These are phyloP conservation scores for Tinea trinotella DNA, from an alignment of 2,888 invertebrate genomes.

Conservation along the genomic window DNA sequence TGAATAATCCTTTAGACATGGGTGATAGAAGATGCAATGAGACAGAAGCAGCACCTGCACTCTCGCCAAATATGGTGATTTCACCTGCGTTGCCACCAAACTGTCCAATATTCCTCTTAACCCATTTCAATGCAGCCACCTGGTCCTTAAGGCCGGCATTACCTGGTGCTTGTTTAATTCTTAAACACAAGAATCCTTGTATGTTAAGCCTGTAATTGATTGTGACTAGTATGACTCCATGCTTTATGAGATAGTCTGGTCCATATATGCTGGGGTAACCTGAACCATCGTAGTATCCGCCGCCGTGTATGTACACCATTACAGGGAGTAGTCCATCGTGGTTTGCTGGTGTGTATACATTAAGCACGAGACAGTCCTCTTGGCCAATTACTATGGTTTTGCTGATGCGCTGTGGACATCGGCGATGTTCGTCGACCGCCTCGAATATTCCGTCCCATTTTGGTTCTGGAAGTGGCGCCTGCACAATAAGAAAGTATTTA, in stretches of 20 bases:
- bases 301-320: constrained; percentile 62
- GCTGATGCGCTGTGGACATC: constrained; percentile 50
- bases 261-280: constrained; percentile 51
- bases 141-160: constrained; percentile 61
- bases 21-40: constrained; percentile 51
- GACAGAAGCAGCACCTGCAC: constrained; percentile 57
- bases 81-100: constrained; percentile 57
- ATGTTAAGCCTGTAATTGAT: constrained; percentile 58
- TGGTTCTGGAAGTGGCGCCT: constrained; percentile 39
- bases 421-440: constrained; percentile 44
- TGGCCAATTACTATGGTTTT: constrained; percentile 35
- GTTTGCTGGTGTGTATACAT: constrained; percentile 45
- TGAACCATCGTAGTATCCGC: constrained; percentile 56
- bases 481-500: no score
- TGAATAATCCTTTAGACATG: constrained; percentile 50
- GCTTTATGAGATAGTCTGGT: constrained; percentile 44
- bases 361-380: constrained; percentile 53
- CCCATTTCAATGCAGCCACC: constrained; percentile 51
- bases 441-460: constrained; percentile 45
- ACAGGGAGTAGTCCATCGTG: constrained; percentile 36
- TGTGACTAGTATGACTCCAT: constrained; percentile 51
- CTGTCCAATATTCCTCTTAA: constrained; percentile 42
- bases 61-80: constrained; percentile 57
- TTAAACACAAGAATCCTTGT: constrained; percentile 52
- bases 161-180: constrained; percentile 55